Evolutionary conservation across 1,140 invertebrate genomes (phyloP), one percentile per base, ranked within the genome.

Genomic region (Lineus longissimus): DNA sequence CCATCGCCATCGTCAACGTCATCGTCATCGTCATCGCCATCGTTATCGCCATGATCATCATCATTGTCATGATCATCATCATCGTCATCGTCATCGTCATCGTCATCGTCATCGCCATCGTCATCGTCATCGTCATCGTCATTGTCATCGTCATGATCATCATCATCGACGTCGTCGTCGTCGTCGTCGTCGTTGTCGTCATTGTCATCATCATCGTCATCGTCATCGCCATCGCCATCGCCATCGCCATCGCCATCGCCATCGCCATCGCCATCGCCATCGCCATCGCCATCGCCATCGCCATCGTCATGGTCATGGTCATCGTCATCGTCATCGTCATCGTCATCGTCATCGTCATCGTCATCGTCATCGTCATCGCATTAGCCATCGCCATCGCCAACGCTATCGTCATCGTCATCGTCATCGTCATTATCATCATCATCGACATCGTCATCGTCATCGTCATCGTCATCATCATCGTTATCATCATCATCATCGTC

Each of bases 321-420:
- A n/a, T n/a, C n/a, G 15, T 30, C 51, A 22, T 58, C 56, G 33
- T 23, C 56, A 22, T 58, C 30, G 22, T 30, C 56, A 31, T 58
- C 56, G 33, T 58, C 56, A 58, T 30, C 56, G 33, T 58, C 22
- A 58, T 58, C 22, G 33, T 58, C 56, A 58, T 55, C 15, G 15
- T 25, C 15, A 11, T 15, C 51, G 23, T 1, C 55, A 57, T 11
- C 2, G n/a, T n/a, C n/a, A n/a, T n/a, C n/a, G n/a, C n/a, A n/a
- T n/a, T n/a, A n/a, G n/a, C n/a, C n/a, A n/a, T n/a, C n/a, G n/a
- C n/a, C n/a, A n/a, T n/a, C n/a, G n/a, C n/a, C n/a, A n/a, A n/a
- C n/a, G n/a, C n/a, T n/a, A n/a, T n/a, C n/a, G n/a, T n/a, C n/a
- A n/a, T n/a, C n/a, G n/a, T n/a, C n/a, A n/a, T n/a, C n/a, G n/a